Conservation (phyloP, 2,888 invertebrate genomes). For the Himalopsyche anomala region DNA sequence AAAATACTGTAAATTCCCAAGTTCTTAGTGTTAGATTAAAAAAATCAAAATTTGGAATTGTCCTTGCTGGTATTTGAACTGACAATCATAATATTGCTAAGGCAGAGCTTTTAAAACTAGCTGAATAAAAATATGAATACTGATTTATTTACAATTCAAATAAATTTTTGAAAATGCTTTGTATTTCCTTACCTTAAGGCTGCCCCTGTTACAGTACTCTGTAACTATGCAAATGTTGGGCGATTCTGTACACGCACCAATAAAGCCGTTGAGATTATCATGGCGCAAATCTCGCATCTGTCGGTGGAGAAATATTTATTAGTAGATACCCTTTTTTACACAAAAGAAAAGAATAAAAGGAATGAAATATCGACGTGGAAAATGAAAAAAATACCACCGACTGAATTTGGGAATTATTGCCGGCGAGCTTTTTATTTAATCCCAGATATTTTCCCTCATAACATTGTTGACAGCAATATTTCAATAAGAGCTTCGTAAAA, state of each 20-base stretch:
- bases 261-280: conserved; percentile 93
- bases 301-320: conserved; percentile 64
- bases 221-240: conserved; percentile 93
- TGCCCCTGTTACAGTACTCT: conserved; percentile 93
- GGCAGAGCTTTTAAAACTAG: too few species aligned
- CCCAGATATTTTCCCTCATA: conserved; percentile 27
- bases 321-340: background rate
- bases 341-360: conserved; percentile 16
- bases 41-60: too few species aligned
- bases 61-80: too few species aligned
- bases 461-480: conserved; percentile 31
- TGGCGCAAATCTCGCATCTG: conserved; percentile 94
- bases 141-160: too few species aligned
- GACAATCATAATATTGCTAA: too few species aligned
- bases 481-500: conserved; percentile 16
- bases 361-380: conserved; percentile 35
- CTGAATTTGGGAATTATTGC: conserved; percentile 31
- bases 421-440: conserved; percentile 13
- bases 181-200: conserved; percentile 83
- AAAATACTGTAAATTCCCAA: too few species aligned
- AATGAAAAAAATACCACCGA: conserved; percentile 29
- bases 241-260: conserved; percentile 94
- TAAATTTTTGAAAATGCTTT: too few species aligned
- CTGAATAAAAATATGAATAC: too few species aligned
- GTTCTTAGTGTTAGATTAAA: too few species aligned